Conservation (phyloP, 2,113 vertebrate species). For the Cinclus mexicanus region DNA sequence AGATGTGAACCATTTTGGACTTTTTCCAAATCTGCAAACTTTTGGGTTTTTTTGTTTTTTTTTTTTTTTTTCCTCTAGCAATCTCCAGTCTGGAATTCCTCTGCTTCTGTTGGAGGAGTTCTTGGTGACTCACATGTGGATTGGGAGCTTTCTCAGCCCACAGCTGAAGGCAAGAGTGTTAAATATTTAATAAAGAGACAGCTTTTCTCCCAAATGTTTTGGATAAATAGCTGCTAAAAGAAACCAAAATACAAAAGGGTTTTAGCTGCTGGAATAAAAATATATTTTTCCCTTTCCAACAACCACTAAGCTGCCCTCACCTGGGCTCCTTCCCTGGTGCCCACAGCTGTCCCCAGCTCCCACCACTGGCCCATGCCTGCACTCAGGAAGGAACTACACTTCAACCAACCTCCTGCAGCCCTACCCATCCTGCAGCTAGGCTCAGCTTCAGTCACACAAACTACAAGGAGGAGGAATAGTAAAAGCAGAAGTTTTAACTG, state of each 20-base stretch:
- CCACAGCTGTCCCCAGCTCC: background rate
- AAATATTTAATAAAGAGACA: constrained; percentile 67
- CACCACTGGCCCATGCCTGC: background rate
- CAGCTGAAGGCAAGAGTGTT: constrained; percentile 56
- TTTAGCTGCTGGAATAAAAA: constrained; percentile 26
- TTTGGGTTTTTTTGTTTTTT: too few species aligned
- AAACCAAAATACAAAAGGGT: constrained; percentile 52
- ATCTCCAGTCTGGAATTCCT: constrained; percentile 40
- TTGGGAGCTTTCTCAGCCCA: constrained; percentile 60
- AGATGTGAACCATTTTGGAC: background rate
- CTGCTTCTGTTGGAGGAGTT: constrained; percentile 6
- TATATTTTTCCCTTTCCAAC: background rate
- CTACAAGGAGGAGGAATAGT: background rate
- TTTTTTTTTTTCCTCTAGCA: background rate
- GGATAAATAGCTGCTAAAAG: constrained; percentile 52
- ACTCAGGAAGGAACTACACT: background rate
- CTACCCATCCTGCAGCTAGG: background rate
- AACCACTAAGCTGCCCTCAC: background rate
- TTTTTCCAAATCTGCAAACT: background rate
- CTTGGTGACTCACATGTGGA: constrained; percentile 63
- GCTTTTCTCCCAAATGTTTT: constrained; percentile 59
- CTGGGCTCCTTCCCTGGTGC: background rate
- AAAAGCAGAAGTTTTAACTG: background rate
- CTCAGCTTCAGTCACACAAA: background rate
- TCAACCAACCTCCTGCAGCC: background rate